Conservation (phyloP, 92 coral and sea anemone genomes). For the Actinostola sp. region DNA sequence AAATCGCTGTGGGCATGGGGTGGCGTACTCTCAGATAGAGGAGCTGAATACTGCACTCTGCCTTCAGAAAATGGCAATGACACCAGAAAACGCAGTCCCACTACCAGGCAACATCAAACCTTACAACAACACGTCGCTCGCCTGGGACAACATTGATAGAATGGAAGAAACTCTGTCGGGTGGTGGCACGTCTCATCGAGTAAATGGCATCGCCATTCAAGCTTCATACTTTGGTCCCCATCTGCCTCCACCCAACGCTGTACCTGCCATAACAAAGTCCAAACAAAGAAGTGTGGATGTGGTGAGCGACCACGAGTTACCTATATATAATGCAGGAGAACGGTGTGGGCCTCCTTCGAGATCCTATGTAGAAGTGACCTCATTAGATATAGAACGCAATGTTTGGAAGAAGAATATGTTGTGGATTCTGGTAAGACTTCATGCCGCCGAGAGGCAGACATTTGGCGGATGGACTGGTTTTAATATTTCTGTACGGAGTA, state of each 20-base stretch:
- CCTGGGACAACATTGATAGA: slow-evolving; percentile 71
- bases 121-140: slow-evolving; percentile 43
- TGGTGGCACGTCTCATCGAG: slow-evolving; percentile 59
- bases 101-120: slow-evolving; percentile 48
- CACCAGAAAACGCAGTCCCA: slow-evolving; percentile 25
- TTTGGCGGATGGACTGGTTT: slow-evolving; percentile 76
- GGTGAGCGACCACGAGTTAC: slow-evolving; percentile 10
- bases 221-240: slow-evolving; percentile 49
- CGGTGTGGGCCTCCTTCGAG: slow-evolving; percentile 47
- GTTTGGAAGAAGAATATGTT: slow-evolving; percentile 51
- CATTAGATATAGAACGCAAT: slow-evolving; percentile 21
- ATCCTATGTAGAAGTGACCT: slow-evolving; percentile 55
- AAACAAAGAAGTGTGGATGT: slow-evolving; percentile 38
- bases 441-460: slow-evolving; percentile 53
- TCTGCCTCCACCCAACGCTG: slow-evolving; percentile 34
- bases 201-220: slow-evolving; percentile 62
- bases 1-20: slow-evolving; percentile 56
- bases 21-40: slow-evolving; percentile 50
- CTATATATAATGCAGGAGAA: slow-evolving; percentile 55
- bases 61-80: neutral
- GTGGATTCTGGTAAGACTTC: slow-evolving; percentile 66
- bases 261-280: slow-evolving; percentile 21
- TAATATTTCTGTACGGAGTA: slow-evolving; percentile 49
- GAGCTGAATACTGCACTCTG: slow-evolving; percentile 39
- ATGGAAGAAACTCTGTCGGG: slow-evolving; percentile 62